These are phyloP conservation scores for Holcopasites calliopsidis DNA, from an alignment of 1,140 invertebrate species.

Conservation along the genomic window DNA sequence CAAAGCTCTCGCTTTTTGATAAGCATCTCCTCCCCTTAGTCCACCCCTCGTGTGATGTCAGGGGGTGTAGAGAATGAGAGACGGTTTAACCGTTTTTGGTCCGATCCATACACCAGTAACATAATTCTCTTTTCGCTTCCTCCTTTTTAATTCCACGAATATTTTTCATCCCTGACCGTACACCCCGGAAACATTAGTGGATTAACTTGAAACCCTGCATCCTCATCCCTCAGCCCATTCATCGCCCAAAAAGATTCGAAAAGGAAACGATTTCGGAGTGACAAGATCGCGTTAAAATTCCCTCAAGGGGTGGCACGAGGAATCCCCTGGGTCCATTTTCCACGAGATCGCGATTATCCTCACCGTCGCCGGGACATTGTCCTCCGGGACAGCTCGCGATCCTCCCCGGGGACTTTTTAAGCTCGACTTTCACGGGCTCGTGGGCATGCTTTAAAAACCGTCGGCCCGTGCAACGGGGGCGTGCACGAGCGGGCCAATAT, in stretches of 20 bases:
- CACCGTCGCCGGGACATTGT: neutral
- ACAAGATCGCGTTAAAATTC: too few relatives aligned
- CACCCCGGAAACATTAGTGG: too few relatives aligned
- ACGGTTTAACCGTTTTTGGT: conserved; percentile 4
- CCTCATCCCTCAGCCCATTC: neutral
- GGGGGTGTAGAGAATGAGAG: conserved; percentile 46
- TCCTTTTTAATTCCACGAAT: too few relatives aligned
- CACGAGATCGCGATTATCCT: conserved; percentile 14
- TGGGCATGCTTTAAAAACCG: conserved; percentile 24
- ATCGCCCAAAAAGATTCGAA: neutral
- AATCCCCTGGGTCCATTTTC: neutral
- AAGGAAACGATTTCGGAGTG: neutral
- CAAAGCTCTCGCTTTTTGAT: conserved; percentile 69
- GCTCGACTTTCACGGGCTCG: conserved; percentile 31
- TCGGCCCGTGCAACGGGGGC: neutral
- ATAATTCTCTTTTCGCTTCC: too few relatives aligned
- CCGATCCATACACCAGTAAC: neutral
- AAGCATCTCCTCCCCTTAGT: conserved; percentile 51
- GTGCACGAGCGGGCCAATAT: conserved; percentile 15
- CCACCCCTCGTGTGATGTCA: neutral
- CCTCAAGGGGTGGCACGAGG: neutral
- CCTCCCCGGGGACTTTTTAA: conserved; percentile 7
- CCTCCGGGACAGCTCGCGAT: neutral
- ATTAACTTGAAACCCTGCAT: too few relatives aligned
- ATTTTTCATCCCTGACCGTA: too few relatives aligned